Evolutionary conservation across 2,888 invertebrate genomes (phyloP).

Genomic region (Macaria liturata): DNA sequence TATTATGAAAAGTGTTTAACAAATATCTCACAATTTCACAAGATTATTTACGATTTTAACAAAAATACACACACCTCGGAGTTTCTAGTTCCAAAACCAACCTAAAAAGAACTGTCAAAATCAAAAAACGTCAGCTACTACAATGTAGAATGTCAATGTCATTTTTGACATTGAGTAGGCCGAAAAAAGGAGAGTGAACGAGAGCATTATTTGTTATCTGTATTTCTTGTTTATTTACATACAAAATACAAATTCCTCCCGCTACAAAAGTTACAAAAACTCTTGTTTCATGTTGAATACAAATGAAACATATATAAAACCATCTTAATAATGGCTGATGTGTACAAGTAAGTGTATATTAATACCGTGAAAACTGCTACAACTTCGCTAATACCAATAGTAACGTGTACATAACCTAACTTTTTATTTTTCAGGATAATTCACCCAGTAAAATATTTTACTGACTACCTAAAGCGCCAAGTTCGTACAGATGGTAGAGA

Average conservation of each 20-base stretch:
- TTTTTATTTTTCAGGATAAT: constrained; percentile 81
- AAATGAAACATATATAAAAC: too few species aligned
- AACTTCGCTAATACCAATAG: neutral
- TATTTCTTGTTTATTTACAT: too few species aligned
- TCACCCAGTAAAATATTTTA: constrained; percentile 90
- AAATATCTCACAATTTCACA: neutral
- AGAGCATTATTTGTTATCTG: too few species aligned
- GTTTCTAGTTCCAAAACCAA: constrained; percentile 61
- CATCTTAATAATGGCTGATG: constrained; percentile 56
- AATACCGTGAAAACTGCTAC: neutral
- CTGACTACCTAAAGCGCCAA: constrained; percentile 87
- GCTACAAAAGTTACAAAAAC: too few species aligned
- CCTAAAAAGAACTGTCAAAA: constrained; percentile 60
- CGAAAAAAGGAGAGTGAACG: neutral
- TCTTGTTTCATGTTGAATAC: too few species aligned
- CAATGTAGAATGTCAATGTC: constrained; percentile 6
- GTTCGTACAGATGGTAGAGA: constrained; percentile 91
- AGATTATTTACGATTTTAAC: constrained; percentile 65
- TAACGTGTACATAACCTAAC: constrained; percentile 21
- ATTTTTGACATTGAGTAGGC: constrained; percentile 10
- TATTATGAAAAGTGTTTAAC: neutral
- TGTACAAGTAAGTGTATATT: constrained; percentile 59
- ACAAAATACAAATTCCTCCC: too few species aligned
- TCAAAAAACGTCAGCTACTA: constrained; percentile 37
- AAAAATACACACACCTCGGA: constrained; percentile 67